phyloP scores from a whole-genome alignment of 2,888 invertebrate species.

The Xestoiulus laeticollis region DNA sequence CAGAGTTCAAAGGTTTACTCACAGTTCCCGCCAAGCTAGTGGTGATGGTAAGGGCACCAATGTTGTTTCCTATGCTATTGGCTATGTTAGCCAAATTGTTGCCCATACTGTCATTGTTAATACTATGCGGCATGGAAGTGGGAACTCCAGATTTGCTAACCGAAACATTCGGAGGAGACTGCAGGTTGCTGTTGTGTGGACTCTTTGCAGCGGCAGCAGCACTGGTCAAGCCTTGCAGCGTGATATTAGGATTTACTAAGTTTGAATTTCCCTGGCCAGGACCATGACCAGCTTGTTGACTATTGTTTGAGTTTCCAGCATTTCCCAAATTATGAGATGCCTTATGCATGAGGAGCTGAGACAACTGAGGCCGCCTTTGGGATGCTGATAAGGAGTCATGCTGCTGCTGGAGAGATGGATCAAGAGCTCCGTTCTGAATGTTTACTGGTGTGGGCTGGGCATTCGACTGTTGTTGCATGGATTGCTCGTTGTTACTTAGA shows the following conservation, averaged over 20 bases:
- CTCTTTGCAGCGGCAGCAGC: too few relatives aligned
- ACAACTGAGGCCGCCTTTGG: constrained; percentile 55
- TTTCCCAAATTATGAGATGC: constrained; percentile 54
- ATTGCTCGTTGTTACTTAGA: constrained; percentile 74
- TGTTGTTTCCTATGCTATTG: constrained; percentile 52
- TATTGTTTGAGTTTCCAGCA: constrained; percentile 51
- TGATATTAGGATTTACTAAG: constrained; percentile 57
- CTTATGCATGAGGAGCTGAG: constrained; percentile 56
- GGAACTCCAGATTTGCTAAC: constrained; percentile 68
- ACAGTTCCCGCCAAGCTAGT: constrained; percentile 49
- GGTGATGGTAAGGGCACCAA: constrained; percentile 52
- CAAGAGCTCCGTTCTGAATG: constrained; percentile 58
- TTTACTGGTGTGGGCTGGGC: constrained; percentile 64
- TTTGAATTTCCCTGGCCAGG: constrained; percentile 52
- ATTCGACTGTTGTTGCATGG: neutral
- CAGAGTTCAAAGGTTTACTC: constrained; percentile 55
- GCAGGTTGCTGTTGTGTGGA: constrained; percentile 58
- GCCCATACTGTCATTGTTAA: constrained; percentile 58
- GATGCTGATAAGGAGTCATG: constrained; percentile 63
- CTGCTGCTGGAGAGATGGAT: constrained; percentile 66
- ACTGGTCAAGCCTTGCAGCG: constrained; percentile 57
- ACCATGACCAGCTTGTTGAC: constrained; percentile 55
- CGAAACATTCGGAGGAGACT: constrained; percentile 82
- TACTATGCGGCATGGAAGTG: constrained; percentile 59
- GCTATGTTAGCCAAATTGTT: constrained; percentile 53